Evolutionary conservation across 92 coral and sea anemone genomes (phyloP), one percentile per base, ranked within the genome.

Genomic region (Phenganax subtilis): DNA sequence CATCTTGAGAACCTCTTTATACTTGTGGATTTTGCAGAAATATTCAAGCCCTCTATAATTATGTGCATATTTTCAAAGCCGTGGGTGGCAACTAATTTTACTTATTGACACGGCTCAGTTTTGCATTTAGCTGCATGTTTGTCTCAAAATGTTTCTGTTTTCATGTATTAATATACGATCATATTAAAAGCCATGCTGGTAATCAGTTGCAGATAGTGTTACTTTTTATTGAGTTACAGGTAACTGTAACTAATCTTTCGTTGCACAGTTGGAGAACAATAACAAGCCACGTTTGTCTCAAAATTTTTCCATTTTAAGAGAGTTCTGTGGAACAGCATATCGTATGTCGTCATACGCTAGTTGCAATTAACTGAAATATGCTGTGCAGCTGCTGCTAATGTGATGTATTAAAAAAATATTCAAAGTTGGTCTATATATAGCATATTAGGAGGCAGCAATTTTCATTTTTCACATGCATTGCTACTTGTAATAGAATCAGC

Each of bases 41-140:
- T 53, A 37, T 68, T 68, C 73, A 68, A 51, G 73, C 73, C 73
- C 73, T 12, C 73, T 68, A 37, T 68, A 17, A 68, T 53, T 68
- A 68, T 68, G 73, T 68, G 29, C 73, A 68, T 68, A 68, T 68
- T 68, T 68, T 3, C 73, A 68, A 28, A 68, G 73, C n/a, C 54
- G 54, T 37, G 73, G 73, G 73, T 5, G 73, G 30, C 73, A 27
- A 27, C 73, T 0, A 68, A 37, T 30, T 37, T 68, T 8, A 10
- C 31, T 68, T 68, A 37, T 37, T 37, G 47, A 37, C 47, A 5
- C 47, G 47, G 47, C 47, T 20, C 54, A 28, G 47, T 30, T 37
- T 37, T 37, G 47, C 73, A 30, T 68, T 68, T 30, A 68, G 47
- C 30, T 29, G 54, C 67, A 30, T 68, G n/a, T 53, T 30, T 30